These are phyloP conservation scores for Polyploca ridens DNA, from an alignment of 2,888 invertebrate species.

Conservation along the genomic window DNA sequence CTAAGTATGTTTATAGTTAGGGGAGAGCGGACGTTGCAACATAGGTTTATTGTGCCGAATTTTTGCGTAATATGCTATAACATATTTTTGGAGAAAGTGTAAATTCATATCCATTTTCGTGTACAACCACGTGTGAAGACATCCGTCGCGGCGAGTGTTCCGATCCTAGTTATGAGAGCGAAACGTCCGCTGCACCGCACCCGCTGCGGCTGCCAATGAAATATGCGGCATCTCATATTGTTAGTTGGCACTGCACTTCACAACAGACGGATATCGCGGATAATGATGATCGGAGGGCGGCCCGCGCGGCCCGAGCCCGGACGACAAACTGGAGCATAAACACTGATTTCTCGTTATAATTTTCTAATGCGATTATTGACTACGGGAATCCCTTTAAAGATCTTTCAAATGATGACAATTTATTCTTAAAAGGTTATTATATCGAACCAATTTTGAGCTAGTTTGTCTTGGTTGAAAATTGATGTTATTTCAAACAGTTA, in stretches of 20 bases:
- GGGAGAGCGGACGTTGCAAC: neutral
- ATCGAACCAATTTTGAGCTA: too few relatives aligned
- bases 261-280: neutral
- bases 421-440: too few relatives aligned
- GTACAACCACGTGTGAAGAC: slow-evolving; percentile 32
- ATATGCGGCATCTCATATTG: slow-evolving; percentile 1
- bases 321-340: slow-evolving; percentile 3
- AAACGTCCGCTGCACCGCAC: slow-evolving; percentile 26
- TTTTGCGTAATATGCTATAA: slow-evolving; percentile 44
- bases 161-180: slow-evolving; percentile 41
- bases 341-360: neutral
- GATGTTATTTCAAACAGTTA: too few relatives aligned
- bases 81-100: slow-evolving; percentile 48
- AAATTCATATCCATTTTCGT: slow-evolving; percentile 40
- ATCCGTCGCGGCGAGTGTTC: slow-evolving; percentile 28
- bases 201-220: neutral
- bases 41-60: slow-evolving; percentile 27
- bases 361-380: neutral
- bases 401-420: too few relatives aligned
- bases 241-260: neutral
- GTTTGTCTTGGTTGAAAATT: too few relatives aligned
- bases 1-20: neutral
- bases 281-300: neutral
- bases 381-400: neutral
- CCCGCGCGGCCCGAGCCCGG: neutral